phyloP scores from a whole-genome alignment of 1,140 invertebrate species.

The Calosoma granatense region DNA sequence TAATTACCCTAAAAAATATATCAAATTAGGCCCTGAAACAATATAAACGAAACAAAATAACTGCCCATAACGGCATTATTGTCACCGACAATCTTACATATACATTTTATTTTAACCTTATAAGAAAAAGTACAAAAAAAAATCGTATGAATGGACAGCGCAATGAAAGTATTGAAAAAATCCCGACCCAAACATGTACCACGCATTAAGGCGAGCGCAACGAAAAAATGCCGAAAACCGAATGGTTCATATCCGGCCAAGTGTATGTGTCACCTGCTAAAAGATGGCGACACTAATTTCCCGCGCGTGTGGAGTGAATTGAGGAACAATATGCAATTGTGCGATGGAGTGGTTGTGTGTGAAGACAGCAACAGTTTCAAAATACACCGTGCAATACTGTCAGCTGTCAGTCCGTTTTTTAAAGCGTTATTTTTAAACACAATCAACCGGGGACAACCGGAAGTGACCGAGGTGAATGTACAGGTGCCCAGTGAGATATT shows the following conservation, averaged over 20 bases:
- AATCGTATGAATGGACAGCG: neutral
- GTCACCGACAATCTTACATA: too few species aligned
- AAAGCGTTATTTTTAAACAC: conserved; percentile 52
- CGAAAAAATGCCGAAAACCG: neutral
- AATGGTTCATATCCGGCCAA: conserved; percentile 20
- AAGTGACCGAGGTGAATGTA: conserved; percentile 40
- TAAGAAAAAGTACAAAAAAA: neutral
- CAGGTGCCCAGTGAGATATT: conserved; percentile 39
- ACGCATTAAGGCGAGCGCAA: too few species aligned
- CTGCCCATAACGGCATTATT: too few species aligned
- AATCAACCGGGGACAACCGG: conserved; percentile 40
- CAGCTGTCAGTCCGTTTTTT: conserved; percentile 57
- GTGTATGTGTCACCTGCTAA: conserved; percentile 31
- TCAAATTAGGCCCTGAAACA: too few species aligned
- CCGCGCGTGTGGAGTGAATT: conserved; percentile 53
- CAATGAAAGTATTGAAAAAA: neutral
- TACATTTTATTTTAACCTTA: too few species aligned
- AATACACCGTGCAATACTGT: conserved; percentile 53
- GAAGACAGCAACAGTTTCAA: conserved; percentile 49
- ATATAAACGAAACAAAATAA: too few species aligned
- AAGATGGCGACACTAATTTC: conserved; percentile 40
- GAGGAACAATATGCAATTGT: conserved; percentile 45
- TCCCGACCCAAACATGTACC: neutral
- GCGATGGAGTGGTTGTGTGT: conserved; percentile 46
- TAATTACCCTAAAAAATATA: too few species aligned